These are phyloP conservation scores for Meiosimyza decipiens DNA, from an alignment of 2,888 invertebrate species.

Conservation along the genomic window DNA sequence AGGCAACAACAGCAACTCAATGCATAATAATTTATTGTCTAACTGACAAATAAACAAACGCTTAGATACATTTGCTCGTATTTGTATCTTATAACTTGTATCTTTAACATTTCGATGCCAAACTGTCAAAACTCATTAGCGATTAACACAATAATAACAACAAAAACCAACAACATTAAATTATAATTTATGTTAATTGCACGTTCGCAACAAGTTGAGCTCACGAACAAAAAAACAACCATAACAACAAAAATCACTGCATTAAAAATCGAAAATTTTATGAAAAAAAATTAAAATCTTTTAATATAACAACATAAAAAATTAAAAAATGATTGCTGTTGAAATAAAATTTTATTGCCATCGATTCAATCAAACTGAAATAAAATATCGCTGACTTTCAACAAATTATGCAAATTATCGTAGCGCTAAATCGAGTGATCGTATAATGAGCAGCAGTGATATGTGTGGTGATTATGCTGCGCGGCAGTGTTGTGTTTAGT, in stretches of 20 bases:
- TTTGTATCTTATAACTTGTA: conserved; percentile 10
- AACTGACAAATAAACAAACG: conserved; percentile 23
- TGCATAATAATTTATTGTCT: conserved; percentile 26
- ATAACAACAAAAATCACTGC: conserved; percentile 41
- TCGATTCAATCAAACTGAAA: conserved; percentile 45
- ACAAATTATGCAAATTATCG: conserved; percentile 47
- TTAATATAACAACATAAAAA: conserved; percentile 16
- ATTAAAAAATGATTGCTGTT: conserved; percentile 35
- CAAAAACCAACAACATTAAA: conserved; percentile 8
- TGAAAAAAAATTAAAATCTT: conserved; percentile 25
- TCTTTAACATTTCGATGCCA: conserved; percentile 19
- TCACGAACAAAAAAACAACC: conserved; percentile 42
- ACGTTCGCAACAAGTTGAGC: conserved; percentile 37
- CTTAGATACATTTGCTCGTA: background rate
- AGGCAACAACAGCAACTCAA: conserved; percentile 19
- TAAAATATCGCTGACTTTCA: conserved; percentile 29
- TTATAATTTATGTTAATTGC: conserved; percentile 53
- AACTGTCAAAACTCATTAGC: conserved; percentile 41
- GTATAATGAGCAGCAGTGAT: background rate
- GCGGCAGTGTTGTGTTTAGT: no score
- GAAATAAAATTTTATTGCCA: conserved; percentile 44
- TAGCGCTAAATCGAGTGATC: conserved; percentile 27
- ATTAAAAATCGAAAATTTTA: conserved; percentile 36
- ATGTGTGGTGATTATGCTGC: no score
- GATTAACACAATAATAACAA: conserved; percentile 26